Percentiles rank a stretch among this genome's conserved stretches.
These are phyloP conservation scores for Craniophora ligustri DNA, from an alignment of 2,888 invertebrate species.

Conservation along the genomic window DNA sequence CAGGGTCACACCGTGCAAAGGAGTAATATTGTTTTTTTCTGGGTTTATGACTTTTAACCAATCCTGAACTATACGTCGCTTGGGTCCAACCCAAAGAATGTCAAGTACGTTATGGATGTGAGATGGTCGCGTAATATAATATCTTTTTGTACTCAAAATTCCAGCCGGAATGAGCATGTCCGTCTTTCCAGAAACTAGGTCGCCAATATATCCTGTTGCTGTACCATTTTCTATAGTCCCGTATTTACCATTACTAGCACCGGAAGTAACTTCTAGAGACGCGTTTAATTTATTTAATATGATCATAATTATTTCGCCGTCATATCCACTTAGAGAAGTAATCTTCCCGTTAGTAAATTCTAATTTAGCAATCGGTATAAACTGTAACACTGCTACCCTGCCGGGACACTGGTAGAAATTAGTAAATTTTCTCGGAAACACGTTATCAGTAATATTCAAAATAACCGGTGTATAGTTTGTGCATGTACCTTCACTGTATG, in stretches of 20 bases:
- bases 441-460: constrained; percentile 44
- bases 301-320: constrained; percentile 59
- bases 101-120: constrained; percentile 55
- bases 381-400: constrained; percentile 52
- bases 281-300: constrained; percentile 64
- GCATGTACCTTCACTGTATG: constrained; percentile 64
- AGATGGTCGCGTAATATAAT: constrained; percentile 58
- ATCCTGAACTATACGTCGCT: constrained; percentile 59
- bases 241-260: constrained; percentile 43
- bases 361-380: constrained; percentile 57
- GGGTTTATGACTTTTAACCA: constrained; percentile 69
- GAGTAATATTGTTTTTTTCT: constrained; percentile 60
- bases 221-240: constrained; percentile 59
- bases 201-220: constrained; percentile 57
- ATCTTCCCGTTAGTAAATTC: constrained; percentile 53
- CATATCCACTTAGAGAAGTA: constrained; percentile 59
- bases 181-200: constrained; percentile 58
- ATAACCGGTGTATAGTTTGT: constrained; percentile 59
- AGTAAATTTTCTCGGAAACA: constrained; percentile 67
- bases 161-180: constrained; percentile 66
- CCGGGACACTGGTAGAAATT: constrained; percentile 72
- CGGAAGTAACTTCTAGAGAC: constrained; percentile 54
- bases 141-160: constrained; percentile 56
- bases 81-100: constrained; percentile 69
- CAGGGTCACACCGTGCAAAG: constrained; percentile 55